Evolutionary conservation across 2,797 vertebrate species (phyloP), one percentile per base, ranked within the genome.

Genomic region (Phalloptychus januarius): DNA sequence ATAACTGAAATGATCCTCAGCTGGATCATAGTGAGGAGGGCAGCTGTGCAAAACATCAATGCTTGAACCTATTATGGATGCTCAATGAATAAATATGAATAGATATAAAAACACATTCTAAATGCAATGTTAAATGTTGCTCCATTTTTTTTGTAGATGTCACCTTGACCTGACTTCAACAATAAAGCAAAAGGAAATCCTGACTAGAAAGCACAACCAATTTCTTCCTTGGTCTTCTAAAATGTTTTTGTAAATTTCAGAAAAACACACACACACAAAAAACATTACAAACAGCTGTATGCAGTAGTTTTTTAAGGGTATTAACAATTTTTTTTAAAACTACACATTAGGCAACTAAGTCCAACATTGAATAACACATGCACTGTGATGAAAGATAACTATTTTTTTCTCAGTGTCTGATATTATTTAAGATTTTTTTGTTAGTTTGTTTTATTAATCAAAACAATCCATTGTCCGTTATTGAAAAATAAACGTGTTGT

Each of bases 1-100:
- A 48, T 63, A 56, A 77, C 44, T 74, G 54, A 81, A 77, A 81
- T 33, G 10, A 28, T 79, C n/a, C 45, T 70, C 75, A 75, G 79
- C 71, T 65, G 79, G n/a, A 79, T n/a, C 67, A 52, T 33, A 67
- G n/a, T 76, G 65, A 80, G 58, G 38, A 79, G 28, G 48, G 56
- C 2, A 38, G 31, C 54, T 65, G 71, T 46, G 67, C 73, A 81
- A 67, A 75, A 11, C 13, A 75, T 74, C 44, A 3, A 54, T 48
- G 80, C 44, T 38, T 7, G 12, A 11, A 45, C 38, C 46, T 71
- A 86, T 10, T 54, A 44, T 40, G 36, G 5, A 48, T 31, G 15
- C 44, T 65, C 70, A 33, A 76, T 79, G 46, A 65, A n/a, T 56
- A 61, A 40, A 54, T 38, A 36, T 42, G 7, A 72, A 75, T 45